Evolutionary conservation across 2,113 vertebrate genomes (phyloP).

Genomic region (Ifrita kowaldi): DNA sequence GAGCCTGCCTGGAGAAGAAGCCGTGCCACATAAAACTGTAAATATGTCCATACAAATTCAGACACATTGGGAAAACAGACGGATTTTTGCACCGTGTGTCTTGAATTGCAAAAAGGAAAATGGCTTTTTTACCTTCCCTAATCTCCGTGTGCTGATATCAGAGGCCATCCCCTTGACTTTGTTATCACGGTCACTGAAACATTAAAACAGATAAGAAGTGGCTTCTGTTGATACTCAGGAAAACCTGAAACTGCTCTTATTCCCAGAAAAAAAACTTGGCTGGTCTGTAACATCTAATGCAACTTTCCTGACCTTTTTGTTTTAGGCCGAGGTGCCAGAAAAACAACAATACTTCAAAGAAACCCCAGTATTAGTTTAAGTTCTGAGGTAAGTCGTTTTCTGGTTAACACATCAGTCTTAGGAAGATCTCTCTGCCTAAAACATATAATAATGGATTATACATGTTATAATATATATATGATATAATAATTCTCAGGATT

Average conservation of each 20-base stretch:
- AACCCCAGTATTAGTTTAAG: background rate
- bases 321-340: background rate
- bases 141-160: background rate
- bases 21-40: background rate
- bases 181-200: background rate
- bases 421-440: background rate
- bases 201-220: background rate
- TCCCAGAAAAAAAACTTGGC: background rate
- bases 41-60: conserved; percentile 10
- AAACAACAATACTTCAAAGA: background rate
- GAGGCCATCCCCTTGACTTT: background rate
- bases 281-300: background rate
- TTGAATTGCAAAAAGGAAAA: background rate
- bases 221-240: background rate
- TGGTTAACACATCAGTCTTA: background rate
- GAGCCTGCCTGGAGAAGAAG: conserved; percentile 43
- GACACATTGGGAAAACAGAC: background rate
- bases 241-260: background rate
- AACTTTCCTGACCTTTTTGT: background rate
- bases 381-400: background rate
- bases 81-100: background rate
- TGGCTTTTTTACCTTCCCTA: background rate
- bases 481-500: background rate
- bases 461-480: background rate
- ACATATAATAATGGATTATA: background rate